phyloP scores from a whole-genome alignment of 2,113 vertebrate species.

The Catharus fuscescens region DNA sequence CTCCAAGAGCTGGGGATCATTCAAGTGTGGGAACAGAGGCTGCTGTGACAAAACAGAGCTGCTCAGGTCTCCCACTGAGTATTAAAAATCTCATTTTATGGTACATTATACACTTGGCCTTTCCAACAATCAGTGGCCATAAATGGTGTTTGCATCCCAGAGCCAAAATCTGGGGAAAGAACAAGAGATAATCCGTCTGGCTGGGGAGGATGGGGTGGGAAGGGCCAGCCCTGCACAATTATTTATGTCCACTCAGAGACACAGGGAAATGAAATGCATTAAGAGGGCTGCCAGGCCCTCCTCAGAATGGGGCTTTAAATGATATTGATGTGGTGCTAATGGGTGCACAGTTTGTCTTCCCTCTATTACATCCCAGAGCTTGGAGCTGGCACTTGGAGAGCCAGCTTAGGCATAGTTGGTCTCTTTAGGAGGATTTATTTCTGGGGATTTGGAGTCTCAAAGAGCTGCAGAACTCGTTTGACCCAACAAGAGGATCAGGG shows the following conservation, averaged over 20 bases:
- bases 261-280: slow-evolving; percentile 49
- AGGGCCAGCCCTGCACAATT: slow-evolving; percentile 5
- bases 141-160: slow-evolving; percentile 68
- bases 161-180: slow-evolving; percentile 69
- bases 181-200: slow-evolving; percentile 65
- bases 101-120: slow-evolving; percentile 75
- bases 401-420: not conserved
- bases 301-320: slow-evolving; percentile 70
- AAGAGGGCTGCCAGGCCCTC: slow-evolving; percentile 53
- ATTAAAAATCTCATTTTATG: slow-evolving; percentile 77
- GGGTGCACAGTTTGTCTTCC: slow-evolving; percentile 57
- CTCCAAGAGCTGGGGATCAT: not conserved
- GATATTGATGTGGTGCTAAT: slow-evolving; percentile 75
- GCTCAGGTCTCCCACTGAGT: slow-evolving; percentile 45
- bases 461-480: not conserved
- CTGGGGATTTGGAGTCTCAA: not conserved
- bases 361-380: not conserved
- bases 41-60: not conserved
- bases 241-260: slow-evolving; percentile 60
- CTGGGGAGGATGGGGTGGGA: slow-evolving; percentile 10
- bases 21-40: slow-evolving; percentile 6
- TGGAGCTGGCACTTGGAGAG: not conserved
- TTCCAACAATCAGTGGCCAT: slow-evolving; percentile 66
- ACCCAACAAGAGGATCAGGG: not conserved
- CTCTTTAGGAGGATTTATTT: not conserved